Evolutionary conservation across 2,113 vertebrate species (phyloP).

Genomic region (Xenotilapia flavipinnis): DNA sequence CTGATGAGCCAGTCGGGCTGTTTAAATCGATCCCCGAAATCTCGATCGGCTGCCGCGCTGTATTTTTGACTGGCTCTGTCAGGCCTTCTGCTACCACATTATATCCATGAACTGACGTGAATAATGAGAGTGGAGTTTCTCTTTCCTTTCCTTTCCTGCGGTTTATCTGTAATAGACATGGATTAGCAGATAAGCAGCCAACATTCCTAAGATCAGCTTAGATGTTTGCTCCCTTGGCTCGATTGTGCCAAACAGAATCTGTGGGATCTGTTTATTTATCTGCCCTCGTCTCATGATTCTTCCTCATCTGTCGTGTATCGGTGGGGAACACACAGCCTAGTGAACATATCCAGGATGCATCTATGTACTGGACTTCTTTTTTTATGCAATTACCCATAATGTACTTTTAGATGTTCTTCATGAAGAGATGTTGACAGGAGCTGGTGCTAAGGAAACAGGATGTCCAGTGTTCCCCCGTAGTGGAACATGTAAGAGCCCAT

Average conservation of each 20-base stretch:
- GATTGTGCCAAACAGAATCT: constrained; percentile 74
- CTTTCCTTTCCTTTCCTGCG: neutral
- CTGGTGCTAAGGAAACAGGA: neutral
- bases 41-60: neutral
- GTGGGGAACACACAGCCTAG: neutral
- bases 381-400: neutral
- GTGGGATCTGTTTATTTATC: constrained; percentile 25
- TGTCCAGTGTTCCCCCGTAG: neutral
- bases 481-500: neutral
- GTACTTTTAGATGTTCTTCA: neutral
- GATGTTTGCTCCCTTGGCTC: constrained; percentile 46
- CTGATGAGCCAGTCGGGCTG: neutral
- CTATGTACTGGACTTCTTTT: neutral
- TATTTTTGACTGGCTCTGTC: neutral
- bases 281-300: neutral
- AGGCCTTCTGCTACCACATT: neutral
- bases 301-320: neutral
- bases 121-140: neutral
- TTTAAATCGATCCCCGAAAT: neutral
- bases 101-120: neutral
- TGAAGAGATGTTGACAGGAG: neutral
- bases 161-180: constrained; percentile 45
- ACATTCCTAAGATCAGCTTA: constrained; percentile 22
- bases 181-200: constrained; percentile 38
- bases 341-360: neutral